Base-by-base conservation (phyloP, 2,113 vertebrate species). In the Neogale vison region DNA sequence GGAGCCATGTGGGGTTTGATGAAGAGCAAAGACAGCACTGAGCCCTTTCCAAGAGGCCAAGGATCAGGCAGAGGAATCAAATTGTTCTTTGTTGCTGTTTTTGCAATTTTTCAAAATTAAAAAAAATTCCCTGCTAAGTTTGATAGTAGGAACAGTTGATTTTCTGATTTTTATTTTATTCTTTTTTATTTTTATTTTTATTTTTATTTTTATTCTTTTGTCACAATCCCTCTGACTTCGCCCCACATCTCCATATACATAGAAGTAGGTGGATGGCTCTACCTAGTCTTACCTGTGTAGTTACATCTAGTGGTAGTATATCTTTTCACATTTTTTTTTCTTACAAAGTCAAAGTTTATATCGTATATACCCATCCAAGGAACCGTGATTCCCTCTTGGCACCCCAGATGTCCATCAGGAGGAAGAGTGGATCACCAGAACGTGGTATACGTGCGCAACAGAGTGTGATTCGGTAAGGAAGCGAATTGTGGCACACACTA, bases 391-490 rank as follows among this genome's bases (percentile, higher is more conserved):
- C 45, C 45, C 10, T 47, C 45, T 47, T 47, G 50, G 45, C 17
- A 39, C 4, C 45, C 24, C 24, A 36, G 42, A 45, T 23, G 24
- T 52, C 34, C 61, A 3, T 14, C 2, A 2, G n/a, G 5, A 12
- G 31, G 23, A 52, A 6, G 34, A 67, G 9, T 6, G 61, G 17
- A 52, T 9, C 47, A 15, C 1, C 26, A 39, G 18, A 65, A 18
- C 1, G 2, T 0, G 55, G 55, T 3, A 5, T 8, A 2, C 1
- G 11, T 0, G 0, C 3, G 11, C 4, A 13, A 1, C 0, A 2
- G 72, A 63, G 13, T 20, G 0, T 47, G 47, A 77, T 5, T 65
- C 15, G 1, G 12, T 17, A 14, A 12, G 45, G 34, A 55, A 88
- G 63, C n/a, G 14, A 34, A 18, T 1, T 7, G n/a, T 23, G 63